A percentile compares a stretch with the other conserved stretches of the same genome.
These are phyloP conservation scores for Myotis myotis DNA, from an alignment of 2,797 vertebrate genomes.

Conservation along the genomic window DNA sequence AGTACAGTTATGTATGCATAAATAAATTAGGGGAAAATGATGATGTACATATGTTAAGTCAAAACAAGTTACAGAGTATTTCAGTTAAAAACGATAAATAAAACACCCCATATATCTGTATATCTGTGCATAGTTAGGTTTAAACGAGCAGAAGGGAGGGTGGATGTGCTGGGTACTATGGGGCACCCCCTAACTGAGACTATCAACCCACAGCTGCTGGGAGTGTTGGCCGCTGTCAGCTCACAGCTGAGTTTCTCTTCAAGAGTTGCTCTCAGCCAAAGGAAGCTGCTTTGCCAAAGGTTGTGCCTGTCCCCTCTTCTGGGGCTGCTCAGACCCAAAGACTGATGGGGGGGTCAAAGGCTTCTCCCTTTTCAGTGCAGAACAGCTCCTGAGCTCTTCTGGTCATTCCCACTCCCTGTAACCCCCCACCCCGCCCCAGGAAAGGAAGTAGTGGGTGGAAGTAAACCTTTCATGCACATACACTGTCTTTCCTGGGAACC, in stretches of 20 bases:
- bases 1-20: not conserved
- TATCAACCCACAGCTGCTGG: not conserved
- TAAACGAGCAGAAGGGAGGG: not conserved
- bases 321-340: not conserved
- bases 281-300: not conserved
- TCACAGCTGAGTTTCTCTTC: not conserved
- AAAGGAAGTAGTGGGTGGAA: too few species aligned
- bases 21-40: not conserved
- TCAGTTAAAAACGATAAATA: constrained; percentile 26
- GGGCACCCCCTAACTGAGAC: not conserved
- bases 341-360: rapidly evolving
- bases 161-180: rapidly evolving
- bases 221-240: not conserved
- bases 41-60: not conserved
- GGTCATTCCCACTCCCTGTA: rapidly evolving
- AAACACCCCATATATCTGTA: not conserved
- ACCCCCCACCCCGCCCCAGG: too few species aligned
- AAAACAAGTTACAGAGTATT: constrained; percentile 12
- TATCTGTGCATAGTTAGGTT: not conserved
- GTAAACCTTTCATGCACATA: not conserved
- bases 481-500: not conserved
- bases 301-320: not conserved
- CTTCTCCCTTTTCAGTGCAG: not conserved
- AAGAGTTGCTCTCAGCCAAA: not conserved
- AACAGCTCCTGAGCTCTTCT: not conserved